These are phyloP conservation scores for Poeciliopsis occidentalis DNA, from an alignment of 2,113 vertebrate species.

Conservation along the genomic window DNA sequence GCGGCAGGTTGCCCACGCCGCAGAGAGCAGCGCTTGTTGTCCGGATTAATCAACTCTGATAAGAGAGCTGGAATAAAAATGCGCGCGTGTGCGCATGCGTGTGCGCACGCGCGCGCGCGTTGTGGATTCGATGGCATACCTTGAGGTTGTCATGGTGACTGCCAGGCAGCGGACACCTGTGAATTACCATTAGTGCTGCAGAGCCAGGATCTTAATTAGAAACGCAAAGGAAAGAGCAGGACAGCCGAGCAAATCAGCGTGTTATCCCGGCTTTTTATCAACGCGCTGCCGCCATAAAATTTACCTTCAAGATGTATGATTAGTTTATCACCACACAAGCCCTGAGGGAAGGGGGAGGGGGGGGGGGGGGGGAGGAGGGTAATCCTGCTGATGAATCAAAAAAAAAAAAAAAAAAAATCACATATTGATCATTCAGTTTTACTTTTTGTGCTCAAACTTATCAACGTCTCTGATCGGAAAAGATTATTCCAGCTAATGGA, in stretches of 20 bases:
- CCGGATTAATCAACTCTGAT: constrained; percentile 75
- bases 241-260: constrained; percentile 30
- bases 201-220: constrained; percentile 79
- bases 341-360: not conserved
- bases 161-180: constrained; percentile 79
- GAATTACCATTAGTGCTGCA: constrained; percentile 79
- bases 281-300: constrained; percentile 68
- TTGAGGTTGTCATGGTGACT: constrained; percentile 79
- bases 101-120: constrained; percentile 4
- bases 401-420: not conserved
- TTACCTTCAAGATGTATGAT: constrained; percentile 51
- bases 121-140: constrained; percentile 71
- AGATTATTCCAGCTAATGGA: not conserved
- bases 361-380: not conserved
- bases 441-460: not conserved
- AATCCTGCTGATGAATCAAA: not conserved
- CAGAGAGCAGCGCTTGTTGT: constrained; percentile 60
- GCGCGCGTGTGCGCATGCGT: too few relatives aligned
- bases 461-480: not conserved
- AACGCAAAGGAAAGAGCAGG: constrained; percentile 47
- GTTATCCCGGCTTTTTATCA: constrained; percentile 62
- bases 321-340: constrained; percentile 8
- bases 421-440: not conserved
- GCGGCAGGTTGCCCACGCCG: constrained; percentile 22
- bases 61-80: constrained; percentile 31